Conservation (phyloP, 1,140 invertebrate genomes). For the Sycobia sp. region DNA sequence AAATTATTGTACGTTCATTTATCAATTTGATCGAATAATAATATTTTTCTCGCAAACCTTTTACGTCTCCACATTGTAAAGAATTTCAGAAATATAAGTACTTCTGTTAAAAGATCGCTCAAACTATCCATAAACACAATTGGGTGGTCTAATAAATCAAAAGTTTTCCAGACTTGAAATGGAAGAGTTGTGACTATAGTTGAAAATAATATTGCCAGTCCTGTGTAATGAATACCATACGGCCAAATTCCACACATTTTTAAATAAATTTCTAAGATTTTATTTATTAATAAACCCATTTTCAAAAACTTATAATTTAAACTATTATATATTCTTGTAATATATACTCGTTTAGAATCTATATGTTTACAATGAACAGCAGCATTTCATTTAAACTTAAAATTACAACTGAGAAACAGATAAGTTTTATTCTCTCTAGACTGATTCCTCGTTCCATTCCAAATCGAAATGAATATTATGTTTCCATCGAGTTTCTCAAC, state of each 20-base stretch:
- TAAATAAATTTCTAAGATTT: not conserved
- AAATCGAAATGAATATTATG: no score
- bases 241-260: not conserved
- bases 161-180: constrained; percentile 8
- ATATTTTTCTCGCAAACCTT: not conserved
- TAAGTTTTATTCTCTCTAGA: no score
- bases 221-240: not conserved
- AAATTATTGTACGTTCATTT: no score
- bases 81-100: constrained; percentile 8
- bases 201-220: not conserved
- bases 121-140: constrained; percentile 5
- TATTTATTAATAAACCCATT: constrained; percentile 11
- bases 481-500: no score
- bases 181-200: not conserved
- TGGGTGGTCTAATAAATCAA: not conserved
- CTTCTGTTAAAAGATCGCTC: not conserved
- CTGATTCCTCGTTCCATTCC: no score
- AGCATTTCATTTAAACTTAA: no score
- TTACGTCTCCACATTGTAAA: not conserved
- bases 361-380: no score
- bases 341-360: no score
- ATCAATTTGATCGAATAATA: no score
- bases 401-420: no score
- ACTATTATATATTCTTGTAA: no score
- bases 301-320: no score